phyloP scores from a whole-genome alignment of 2,888 invertebrate species.

The Hypomecis punctinalis region DNA sequence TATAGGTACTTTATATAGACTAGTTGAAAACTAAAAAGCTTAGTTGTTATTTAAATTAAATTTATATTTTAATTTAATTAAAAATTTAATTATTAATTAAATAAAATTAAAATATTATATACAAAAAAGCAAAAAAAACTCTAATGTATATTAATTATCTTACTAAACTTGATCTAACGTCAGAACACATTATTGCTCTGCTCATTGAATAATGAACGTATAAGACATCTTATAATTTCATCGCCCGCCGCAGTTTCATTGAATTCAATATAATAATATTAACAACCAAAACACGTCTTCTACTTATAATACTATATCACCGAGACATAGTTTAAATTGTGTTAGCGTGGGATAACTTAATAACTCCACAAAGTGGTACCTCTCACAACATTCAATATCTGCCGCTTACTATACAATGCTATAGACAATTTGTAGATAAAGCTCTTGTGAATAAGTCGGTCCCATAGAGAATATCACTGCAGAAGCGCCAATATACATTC shows the following conservation, averaged over 20 bases:
- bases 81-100: no score
- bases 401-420: neutral
- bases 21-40: no score
- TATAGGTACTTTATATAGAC: no score
- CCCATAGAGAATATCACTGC: neutral
- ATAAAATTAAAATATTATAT: no score
- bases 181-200: no score
- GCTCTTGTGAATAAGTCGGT: constrained; percentile 45
- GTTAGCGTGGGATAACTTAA: constrained; percentile 39
- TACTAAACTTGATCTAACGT: no score
- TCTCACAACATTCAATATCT: constrained; percentile 51
- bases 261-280: constrained; percentile 32
- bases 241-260: constrained; percentile 33
- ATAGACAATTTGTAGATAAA: constrained; percentile 5
- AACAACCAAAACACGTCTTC: constrained; percentile 28
- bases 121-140: no score
- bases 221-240: constrained; percentile 4
- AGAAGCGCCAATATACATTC: no score
- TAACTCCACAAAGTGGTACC: constrained; percentile 51
- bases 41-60: no score
- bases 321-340: constrained; percentile 26
- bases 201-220: neutral
- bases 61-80: no score
- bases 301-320: constrained; percentile 19
- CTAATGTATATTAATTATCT: no score